Percentiles rank a stretch among this genome's conserved stretches.
Evolutionary conservation across 2,888 invertebrate genomes (phyloP).

Genomic region (Ochlodes sylvanus): DNA sequence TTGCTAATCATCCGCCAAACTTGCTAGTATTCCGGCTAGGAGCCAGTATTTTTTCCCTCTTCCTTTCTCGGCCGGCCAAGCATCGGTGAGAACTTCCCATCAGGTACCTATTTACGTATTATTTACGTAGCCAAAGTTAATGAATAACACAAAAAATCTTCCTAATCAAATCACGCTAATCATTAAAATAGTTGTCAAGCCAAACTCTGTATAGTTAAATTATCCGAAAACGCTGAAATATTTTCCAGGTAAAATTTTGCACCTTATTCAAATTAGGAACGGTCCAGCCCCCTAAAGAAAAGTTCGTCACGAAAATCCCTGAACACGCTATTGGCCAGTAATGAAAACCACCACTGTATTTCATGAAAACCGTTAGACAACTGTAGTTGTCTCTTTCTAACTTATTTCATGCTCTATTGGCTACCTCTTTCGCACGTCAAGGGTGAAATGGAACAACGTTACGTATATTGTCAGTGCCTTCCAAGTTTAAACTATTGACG

Average conservation of each 20-base stretch:
- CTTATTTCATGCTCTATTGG: slow-evolving; percentile 49
- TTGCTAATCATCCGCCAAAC: too few relatives aligned
- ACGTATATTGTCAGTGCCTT: slow-evolving; percentile 71
- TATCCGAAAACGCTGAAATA: slow-evolving; percentile 21
- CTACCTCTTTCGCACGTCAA: slow-evolving; percentile 63
- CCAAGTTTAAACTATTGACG: slow-evolving; percentile 72
- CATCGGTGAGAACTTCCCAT: too few relatives aligned
- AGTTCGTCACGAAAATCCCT: slow-evolving; percentile 43
- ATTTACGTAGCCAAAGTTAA: background rate
- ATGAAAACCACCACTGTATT: slow-evolving; percentile 64
- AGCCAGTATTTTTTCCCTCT: too few relatives aligned
- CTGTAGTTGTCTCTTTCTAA: slow-evolving; percentile 61
- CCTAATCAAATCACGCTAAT: slow-evolving; percentile 2
- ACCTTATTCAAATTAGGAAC: slow-evolving; percentile 54
- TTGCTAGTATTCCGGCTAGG: too few relatives aligned
- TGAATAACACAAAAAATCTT: background rate
- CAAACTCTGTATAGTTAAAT: slow-evolving; percentile 1
- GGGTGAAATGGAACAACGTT: slow-evolving; percentile 60
- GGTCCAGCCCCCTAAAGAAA: slow-evolving; percentile 45
- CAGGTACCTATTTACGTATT: too few relatives aligned
- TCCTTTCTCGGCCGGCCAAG: too few relatives aligned
- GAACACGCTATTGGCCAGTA: slow-evolving; percentile 63
- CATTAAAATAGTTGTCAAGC: slow-evolving; percentile 17
- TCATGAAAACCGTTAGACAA: slow-evolving; percentile 63
- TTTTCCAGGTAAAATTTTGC: slow-evolving; percentile 39